phyloP scores from a whole-genome alignment of 2,888 invertebrate genomes.

The Linhomoeus sp. region DNA sequence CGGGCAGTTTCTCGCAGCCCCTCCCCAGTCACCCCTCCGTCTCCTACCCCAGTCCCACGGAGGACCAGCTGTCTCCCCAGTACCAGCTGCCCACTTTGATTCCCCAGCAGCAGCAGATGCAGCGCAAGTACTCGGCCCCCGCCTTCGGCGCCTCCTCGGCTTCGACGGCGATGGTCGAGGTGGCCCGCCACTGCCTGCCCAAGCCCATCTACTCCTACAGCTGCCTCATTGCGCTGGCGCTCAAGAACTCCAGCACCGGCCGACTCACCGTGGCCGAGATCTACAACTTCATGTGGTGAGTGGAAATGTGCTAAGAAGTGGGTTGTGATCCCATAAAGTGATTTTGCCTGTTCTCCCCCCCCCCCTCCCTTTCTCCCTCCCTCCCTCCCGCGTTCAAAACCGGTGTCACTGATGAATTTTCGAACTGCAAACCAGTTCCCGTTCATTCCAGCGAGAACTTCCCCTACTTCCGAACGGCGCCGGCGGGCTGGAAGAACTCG shows the following conservation, averaged over 20 bases:
- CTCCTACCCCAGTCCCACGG: too few relatives aligned
- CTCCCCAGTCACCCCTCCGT: too few relatives aligned
- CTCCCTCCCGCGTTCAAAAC: too few relatives aligned
- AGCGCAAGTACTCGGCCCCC: too few relatives aligned
- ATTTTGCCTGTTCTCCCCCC: background rate
- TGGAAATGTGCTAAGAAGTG: too few relatives aligned
- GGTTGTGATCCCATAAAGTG: too few relatives aligned
- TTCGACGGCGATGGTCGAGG: background rate
- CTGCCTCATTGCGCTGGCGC: constrained; percentile 87
- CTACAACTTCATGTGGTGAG: constrained; percentile 93
- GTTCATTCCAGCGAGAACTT: constrained; percentile 80
- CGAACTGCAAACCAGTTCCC: too few relatives aligned
- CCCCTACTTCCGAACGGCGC: constrained; percentile 93
- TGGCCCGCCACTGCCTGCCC: background rate
- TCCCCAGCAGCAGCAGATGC: background rate
- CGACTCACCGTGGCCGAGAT: constrained; percentile 92
- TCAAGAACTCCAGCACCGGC: constrained; percentile 82
- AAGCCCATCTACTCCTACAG: constrained; percentile 96
- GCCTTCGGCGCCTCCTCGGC: too few relatives aligned
- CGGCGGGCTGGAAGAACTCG: constrained; percentile 95
- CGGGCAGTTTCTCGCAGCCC: background rate
- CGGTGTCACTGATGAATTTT: too few relatives aligned
- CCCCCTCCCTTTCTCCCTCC: too few relatives aligned
- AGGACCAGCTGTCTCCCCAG: too few relatives aligned
- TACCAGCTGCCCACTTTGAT: too few relatives aligned